Base-by-base conservation (phyloP, 2,797 vertebrate genomes). In the Trachurus trachurus region DNA sequence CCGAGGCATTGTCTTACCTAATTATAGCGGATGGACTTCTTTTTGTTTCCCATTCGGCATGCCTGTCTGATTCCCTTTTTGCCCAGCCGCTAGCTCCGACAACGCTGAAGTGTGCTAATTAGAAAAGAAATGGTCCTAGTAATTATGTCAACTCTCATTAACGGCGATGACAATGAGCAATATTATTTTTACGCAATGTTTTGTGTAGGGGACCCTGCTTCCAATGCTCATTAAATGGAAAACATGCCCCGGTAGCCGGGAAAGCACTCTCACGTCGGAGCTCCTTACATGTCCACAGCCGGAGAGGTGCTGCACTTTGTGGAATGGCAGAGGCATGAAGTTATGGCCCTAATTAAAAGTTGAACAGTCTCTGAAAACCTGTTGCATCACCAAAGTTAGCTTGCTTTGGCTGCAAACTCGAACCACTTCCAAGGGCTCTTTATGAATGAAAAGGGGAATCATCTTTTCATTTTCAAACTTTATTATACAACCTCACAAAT, bases 121-220 rank as follows among this genome's bases (percentile, higher is more conserved):
- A 98, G 96, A 97, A 96, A 95, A 97, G 95, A 99, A 98, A 97
- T 95, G 96, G 97, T 96, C 96, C 95, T 96, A 97, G 97, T 96
- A 97, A 97, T 98, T 96, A 97, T 97, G 98, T 99, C 97, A 97
- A 94, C 95, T 96, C 96, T 95, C 34, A 95, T 99, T 98, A 99
- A 94, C 91, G 90, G 91, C 88, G 74, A 81, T 86, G 95, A 98
- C 97, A 98, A 98, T 97, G 96, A 94, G 52, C 91, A 97, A 98
- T 97, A 98, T 98, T 98, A 97, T 98, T 98, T 97, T 96, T 97
- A 96, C 87, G 95, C 97, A 98, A 93, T 96, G 96, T 97, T 97
- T 98, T 98, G 96, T 98, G 95, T 96, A 91, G 90, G 93, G 89
- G 94, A 95, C 95, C 93, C 88, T 74, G 94, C 95, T 96, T 96